Evolutionary conservation across 2,888 invertebrate species (phyloP), one percentile per base, ranked within the genome.

Genomic region (Orthonevra nobilis): DNA sequence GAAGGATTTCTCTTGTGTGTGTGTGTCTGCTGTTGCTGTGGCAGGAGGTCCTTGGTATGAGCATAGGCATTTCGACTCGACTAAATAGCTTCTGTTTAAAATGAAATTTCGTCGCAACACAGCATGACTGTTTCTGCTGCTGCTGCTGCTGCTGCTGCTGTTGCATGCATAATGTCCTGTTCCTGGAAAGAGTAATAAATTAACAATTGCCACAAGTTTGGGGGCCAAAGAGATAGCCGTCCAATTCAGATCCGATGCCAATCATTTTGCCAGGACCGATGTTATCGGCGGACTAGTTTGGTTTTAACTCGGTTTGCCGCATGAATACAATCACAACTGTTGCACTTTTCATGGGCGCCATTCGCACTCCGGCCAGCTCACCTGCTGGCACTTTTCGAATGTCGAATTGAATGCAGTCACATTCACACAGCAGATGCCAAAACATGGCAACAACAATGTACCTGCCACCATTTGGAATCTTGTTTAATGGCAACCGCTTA

Each of bases 71-170:
- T 68, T 48, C 50, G 36, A 61, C 28, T 46, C 72, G 56, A 79
- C 79, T 79, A 79, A 79, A 79, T 79, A 79, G 79, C 79, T 79
- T 79, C 79, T 79, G 79, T 79, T 79, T 79, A 79, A 79, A 73
- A 79, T 79, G 73, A 79, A 79, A 73, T 79, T 73, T 38, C 28
- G 20, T 42, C 54, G 23, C 60, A 40, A 17, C 7, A 46, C 9
- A 20, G 28, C 23, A 5, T 15, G 20, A 38, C 23, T 17, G 6
- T 14, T n/a, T n/a, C n/a, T n/a, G n/a, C n/a, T n/a, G n/a, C n/a
- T n/a, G 19, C 7, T 20, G 28, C 5, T 14, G 15, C 44, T n/a
- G 60, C 3, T 17, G 20, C 20, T 42, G 60, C 9, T n/a, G 19
- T 9, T 44, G 48, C 23, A 26, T 44, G 46, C 72, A 64, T 66